Conservation (phyloP, 2,888 invertebrate species). For the Daptonema setosum region DNA sequence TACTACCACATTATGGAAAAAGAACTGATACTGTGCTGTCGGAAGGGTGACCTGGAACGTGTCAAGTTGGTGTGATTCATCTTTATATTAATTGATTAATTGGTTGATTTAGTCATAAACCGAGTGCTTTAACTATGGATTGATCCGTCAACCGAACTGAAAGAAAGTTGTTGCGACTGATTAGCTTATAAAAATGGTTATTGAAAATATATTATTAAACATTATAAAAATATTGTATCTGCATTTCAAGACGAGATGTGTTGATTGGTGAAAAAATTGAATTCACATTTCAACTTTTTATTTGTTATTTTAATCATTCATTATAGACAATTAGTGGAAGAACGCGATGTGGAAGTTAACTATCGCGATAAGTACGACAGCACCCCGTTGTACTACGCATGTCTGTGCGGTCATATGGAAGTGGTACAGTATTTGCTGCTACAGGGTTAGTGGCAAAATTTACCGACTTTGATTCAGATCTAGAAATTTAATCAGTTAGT, state of each 20-base stretch:
- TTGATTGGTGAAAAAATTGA: no score
- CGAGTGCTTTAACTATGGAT: not conserved
- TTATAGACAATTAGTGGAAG: conserved; percentile 31
- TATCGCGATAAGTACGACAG: conserved; percentile 36
- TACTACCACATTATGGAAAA: not conserved
- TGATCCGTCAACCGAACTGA: no score
- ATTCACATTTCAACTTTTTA: no score
- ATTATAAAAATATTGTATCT: no score
- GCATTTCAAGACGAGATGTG: no score
- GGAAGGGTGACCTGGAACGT: conserved; percentile 5
- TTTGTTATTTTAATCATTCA: not conserved
- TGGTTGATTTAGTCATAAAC: no score
- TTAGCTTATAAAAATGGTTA: no score
- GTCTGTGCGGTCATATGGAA: conserved; percentile 35
- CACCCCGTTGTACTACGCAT: conserved; percentile 37
- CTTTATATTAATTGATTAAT: no score
- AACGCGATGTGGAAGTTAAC: conserved; percentile 34
- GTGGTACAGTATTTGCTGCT: conserved; percentile 33
- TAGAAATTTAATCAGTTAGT: no score
- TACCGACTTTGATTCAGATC: no score
- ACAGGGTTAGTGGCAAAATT: conserved; percentile 19
- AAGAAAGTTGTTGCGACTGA: no score
- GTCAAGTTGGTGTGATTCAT: not conserved
- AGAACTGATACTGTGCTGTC: conserved; percentile 3
- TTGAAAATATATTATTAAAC: no score